Base-by-base conservation (phyloP, 92 coral and sea anemone species). In the Heliopora coerulea region DNA sequence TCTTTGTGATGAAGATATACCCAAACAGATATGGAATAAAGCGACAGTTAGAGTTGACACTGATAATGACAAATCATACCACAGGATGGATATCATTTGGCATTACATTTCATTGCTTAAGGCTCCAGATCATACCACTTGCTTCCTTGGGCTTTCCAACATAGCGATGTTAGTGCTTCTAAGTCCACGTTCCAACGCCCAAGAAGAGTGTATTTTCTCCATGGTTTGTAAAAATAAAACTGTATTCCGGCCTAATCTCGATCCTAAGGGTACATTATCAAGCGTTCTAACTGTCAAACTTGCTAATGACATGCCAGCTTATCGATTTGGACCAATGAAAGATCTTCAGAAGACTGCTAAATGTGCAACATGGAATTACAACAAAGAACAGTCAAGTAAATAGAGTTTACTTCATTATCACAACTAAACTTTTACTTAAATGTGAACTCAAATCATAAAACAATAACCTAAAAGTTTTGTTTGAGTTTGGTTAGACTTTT, bases 41-140 rank as follows among this genome's bases (percentile, higher is more conserved):
- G 82, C 83, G 62, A 69, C 62, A 20, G 57, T 78, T 82, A 9
- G 5, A 8, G 72, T 65, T 3, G 54, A 39, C 9, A n/a, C n/a
- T n/a, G 68, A 82, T 57, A 79, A 74, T 68, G 86, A 82, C 54
- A 68, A 75, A 68, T 75, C 81, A 31, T 69, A 49, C 75, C 60
- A 83, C 76, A 79, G 81, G 65, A 79, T 79, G 84, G 84, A 73
- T 74, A 62, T 84, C 52, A 48, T 84, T 63, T 84, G 88, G 84
- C 83, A 84, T 67, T 79, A 72, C 30, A 35, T 75, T 49, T 24
- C 54, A 49, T 46, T 40, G 29, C 37, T 74, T 63, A 82, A 65
- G 65, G 65, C 75, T 54, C 78, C 74, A 76, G 74, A 78, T 61
- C 67, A 72, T 44, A 69, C 78, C 20, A 15, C 59, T 72, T 68